Percentiles rank a stretch among this genome's conserved stretches.
Evolutionary conservation across 92 coral and sea anemone genomes (phyloP).

Genomic region (Heteractis magnifica): DNA sequence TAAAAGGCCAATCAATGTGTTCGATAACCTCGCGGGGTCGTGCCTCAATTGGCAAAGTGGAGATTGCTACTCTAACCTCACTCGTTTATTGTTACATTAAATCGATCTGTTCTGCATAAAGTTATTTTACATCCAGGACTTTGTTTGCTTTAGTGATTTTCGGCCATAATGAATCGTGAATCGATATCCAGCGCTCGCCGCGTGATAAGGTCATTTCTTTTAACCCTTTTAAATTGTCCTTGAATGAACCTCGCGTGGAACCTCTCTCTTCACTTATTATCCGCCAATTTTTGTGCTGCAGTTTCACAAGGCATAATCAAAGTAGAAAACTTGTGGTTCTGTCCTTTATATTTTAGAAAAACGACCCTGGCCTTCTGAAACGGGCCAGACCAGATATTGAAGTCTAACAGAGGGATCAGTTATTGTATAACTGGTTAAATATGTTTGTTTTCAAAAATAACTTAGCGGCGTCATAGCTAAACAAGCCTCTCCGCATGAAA

Average conservation of each 20-base stretch:
- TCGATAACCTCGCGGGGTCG: slow-evolving; percentile 21
- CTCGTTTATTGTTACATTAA: slow-evolving; percentile 1
- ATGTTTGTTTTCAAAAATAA: background rate
- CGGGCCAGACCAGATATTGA: too few relatives aligned
- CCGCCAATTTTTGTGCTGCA: too few relatives aligned
- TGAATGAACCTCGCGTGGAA: background rate
- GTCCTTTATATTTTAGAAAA: background rate
- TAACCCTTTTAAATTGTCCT: slow-evolving; percentile 23
- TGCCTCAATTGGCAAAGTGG: background rate
- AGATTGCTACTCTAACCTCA: background rate
- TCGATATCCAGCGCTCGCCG: slow-evolving; percentile 10
- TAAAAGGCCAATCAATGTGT: background rate
- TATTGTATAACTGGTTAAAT: background rate
- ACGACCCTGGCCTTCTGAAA: too few relatives aligned
- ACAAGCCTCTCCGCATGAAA: background rate
- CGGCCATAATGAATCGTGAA: background rate
- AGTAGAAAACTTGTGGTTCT: background rate
- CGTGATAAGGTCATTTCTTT: slow-evolving; percentile 9
- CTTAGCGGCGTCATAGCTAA: background rate
- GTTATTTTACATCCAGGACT: background rate
- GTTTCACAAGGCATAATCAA: too few relatives aligned
- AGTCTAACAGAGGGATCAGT: background rate
- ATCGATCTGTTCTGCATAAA: background rate
- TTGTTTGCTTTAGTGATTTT: background rate
- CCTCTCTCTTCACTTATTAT: too few relatives aligned